phyloP scores from a whole-genome alignment of 2,113 vertebrate genomes.

The Manacus vitellinus region DNA sequence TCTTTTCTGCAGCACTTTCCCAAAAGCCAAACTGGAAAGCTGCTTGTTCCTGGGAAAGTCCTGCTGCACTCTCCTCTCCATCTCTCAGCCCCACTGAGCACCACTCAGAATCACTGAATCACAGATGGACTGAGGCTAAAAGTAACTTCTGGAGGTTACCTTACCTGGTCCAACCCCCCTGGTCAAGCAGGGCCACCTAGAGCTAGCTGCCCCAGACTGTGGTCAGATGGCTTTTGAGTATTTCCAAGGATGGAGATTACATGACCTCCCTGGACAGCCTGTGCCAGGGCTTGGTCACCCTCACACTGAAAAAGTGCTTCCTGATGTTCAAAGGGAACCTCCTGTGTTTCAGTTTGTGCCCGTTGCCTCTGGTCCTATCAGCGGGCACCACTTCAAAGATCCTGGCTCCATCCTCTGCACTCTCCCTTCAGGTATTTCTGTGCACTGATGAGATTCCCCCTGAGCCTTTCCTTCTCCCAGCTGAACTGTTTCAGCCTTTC shows the following conservation, averaged over 20 bases:
- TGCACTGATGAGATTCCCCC: not conserved
- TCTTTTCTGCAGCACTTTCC: not conserved
- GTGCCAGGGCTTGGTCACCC: not conserved
- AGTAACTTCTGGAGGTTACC: not conserved
- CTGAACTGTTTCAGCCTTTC: not conserved
- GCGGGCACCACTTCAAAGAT: not conserved
- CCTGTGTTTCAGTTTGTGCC: not conserved
- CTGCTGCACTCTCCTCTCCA: accelerated
- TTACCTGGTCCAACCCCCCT: not conserved
- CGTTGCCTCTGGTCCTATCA: not conserved
- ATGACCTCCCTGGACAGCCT: not conserved
- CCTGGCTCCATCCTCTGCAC: not conserved
- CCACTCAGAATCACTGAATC: not conserved
- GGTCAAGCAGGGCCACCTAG: not conserved
- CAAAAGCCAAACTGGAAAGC: not conserved
- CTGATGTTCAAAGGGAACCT: not conserved
- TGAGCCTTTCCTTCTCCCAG: not conserved
- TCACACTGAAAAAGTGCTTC: not conserved
- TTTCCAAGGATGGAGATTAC: not conserved
- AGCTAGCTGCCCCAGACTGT: not conserved
- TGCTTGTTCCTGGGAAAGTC: not conserved
- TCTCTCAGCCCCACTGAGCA: not conserved
- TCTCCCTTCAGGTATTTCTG: not conserved
- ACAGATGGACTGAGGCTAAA: not conserved
- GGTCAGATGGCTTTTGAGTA: not conserved